Evolutionary conservation across 2,888 invertebrate species (phyloP), one percentile per base, ranked within the genome.

Genomic region (Eupsilia transversa): DNA sequence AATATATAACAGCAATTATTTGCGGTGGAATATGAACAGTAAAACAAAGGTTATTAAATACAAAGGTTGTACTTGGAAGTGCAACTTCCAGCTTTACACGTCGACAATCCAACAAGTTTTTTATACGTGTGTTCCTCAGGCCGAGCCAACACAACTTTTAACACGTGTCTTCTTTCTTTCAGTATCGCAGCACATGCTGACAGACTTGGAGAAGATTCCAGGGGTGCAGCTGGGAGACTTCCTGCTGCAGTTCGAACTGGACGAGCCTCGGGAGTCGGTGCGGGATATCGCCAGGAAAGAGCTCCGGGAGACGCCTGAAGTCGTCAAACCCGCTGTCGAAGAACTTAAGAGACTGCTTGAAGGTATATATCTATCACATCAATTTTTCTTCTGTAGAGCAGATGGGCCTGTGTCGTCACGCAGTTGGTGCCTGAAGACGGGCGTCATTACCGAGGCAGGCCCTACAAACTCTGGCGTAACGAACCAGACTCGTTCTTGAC

Each of bases 101-200:
- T 7, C 6, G 33, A 7, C 5, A 10, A 56, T n/a, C 30, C 56
- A 65, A 23, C 1, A 72, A 20, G 27, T 9, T 0, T 30, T 17
- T 54, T 54, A 54, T 17, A 0, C 9, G 1, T 38, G 12, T 27
- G 9, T 23, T 38, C 57, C 12, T n/a, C 12, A 52, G 12, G 12
- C n/a, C 12, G 12, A n/a, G n/a, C 52, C 4, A 52, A n/a, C 52
- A 52, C n/a, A 27, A 52, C 54, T 46, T 46, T 33, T 56, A 61
- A 61, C 30, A 2, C 17, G 1, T 41, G 14, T 33, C 10, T n/a
- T 41, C 54, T 57, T 63, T 82, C 83, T 96, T 97, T 1, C 94
- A 98, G 98, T 97, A 94, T 96, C 97, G 76, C 97, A 97, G 86
- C 98, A 97, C 75, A 98, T 98, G 98, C 94, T 98, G 90, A 98